Evolutionary conservation across 2,888 invertebrate species (phyloP).

Genomic region (Poecilus cupreus): DNA sequence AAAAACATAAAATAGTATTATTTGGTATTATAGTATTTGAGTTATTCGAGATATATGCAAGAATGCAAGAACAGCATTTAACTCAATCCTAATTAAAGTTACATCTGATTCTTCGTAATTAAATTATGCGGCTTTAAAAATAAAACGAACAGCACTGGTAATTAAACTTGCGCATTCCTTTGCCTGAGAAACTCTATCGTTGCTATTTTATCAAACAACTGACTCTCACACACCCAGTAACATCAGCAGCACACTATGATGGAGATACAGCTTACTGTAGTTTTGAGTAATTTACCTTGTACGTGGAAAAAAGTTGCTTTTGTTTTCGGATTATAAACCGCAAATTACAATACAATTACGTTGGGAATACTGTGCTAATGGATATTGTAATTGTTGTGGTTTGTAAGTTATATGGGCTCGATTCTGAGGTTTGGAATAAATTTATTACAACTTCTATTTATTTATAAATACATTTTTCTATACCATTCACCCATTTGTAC

Average conservation of each 20-base stretch:
- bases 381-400: background rate
- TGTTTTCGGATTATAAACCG: background rate
- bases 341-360: background rate
- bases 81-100: background rate
- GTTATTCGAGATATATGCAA: too few relatives aligned
- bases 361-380: background rate
- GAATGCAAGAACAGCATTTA: background rate
- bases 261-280: background rate
- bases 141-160: background rate
- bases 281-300: constrained; percentile 7
- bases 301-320: background rate
- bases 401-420: too few relatives aligned
- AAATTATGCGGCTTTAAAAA: background rate
- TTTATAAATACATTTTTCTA: too few relatives aligned
- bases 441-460: too few relatives aligned
- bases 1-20: too few relatives aligned
- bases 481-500: too few relatives aligned
- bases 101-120: background rate
- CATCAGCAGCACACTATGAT: constrained; percentile 8
- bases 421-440: too few relatives aligned
- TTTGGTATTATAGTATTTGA: too few relatives aligned
- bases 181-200: constrained; percentile 14
- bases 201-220: constrained; percentile 18
- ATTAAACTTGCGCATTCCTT: constrained; percentile 27
- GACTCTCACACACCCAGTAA: background rate